Percentiles rank a stretch among this genome's conserved stretches.
These are phyloP conservation scores for Leptobrachium leishanense DNA, from an alignment of 2,113 vertebrate species.

Conservation along the genomic window DNA sequence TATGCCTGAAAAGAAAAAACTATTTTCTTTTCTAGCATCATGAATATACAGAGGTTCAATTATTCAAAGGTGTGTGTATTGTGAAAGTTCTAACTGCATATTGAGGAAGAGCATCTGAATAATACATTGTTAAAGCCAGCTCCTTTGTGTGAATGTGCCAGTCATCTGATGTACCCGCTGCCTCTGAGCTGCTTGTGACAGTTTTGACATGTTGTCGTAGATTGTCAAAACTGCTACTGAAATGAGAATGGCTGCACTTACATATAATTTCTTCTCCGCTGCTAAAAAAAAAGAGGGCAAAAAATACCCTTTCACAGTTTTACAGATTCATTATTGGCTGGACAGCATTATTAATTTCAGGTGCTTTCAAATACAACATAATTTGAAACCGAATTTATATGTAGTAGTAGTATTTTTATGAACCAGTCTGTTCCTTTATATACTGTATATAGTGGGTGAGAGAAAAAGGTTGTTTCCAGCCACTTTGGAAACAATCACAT, in stretches of 20 bases:
- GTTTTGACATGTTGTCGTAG: slow-evolving; percentile 38
- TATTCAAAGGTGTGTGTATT: background rate
- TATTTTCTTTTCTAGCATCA: background rate
- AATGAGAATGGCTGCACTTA: slow-evolving; percentile 18
- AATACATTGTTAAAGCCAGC: slow-evolving; percentile 11
- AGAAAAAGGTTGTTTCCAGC: no score
- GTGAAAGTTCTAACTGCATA: slow-evolving; percentile 19
- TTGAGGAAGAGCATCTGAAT: slow-evolving; percentile 21
- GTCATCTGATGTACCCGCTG: slow-evolving; percentile 4
- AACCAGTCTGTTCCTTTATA: background rate
- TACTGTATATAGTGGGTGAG: no score
- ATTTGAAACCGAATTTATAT: background rate
- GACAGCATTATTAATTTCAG: background rate
- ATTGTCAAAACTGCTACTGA: slow-evolving; percentile 28
- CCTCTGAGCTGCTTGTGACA: slow-evolving; percentile 19
- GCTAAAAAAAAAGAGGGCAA: background rate
- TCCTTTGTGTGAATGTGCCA: slow-evolving; percentile 5
- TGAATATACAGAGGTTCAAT: background rate
- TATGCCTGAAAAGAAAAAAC: background rate
- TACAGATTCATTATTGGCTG: background rate
- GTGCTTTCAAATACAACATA: background rate
- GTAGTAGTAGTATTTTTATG: no score
- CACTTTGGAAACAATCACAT: no score
- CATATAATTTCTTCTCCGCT: background rate
- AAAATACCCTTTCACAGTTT: background rate